Conservation (phyloP, 2,888 invertebrate genomes). For the Heliconius ethilla region DNA sequence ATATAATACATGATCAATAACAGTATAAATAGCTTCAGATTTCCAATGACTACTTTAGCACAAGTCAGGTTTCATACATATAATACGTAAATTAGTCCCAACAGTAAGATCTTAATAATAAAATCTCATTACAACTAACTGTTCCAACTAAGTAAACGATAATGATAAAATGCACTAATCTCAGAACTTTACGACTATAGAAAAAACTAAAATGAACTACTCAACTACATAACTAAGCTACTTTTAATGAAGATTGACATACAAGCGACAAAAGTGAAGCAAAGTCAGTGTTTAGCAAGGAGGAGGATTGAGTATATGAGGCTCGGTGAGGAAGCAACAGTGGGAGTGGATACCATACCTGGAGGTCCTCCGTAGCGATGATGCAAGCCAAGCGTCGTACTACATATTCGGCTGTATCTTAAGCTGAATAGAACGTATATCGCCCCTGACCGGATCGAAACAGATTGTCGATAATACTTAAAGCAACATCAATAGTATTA, state of each 20-base stretch:
- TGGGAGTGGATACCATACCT: conserved; percentile 61
- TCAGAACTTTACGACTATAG: not conserved
- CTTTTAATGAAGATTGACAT: conserved; percentile 26
- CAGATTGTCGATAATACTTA: not conserved
- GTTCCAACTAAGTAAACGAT: not conserved
- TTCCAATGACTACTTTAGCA: conserved; percentile 3
- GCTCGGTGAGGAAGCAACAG: conserved; percentile 54
- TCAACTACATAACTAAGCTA: not conserved
- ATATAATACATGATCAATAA: not conserved
- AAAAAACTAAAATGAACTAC: not conserved
- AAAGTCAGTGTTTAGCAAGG: conserved; percentile 38
- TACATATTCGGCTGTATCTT: conserved; percentile 51
- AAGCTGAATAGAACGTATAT: conserved; percentile 40
- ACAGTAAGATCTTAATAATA: not conserved
- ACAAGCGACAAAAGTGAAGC: conserved; percentile 34
- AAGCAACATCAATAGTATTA: not conserved
- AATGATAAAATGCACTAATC: conserved; percentile 2
- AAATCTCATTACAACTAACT: conserved; percentile 6
- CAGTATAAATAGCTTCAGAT: not conserved
- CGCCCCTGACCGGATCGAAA: conserved; percentile 40
- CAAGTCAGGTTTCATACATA: not conserved
- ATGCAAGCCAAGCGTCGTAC: conserved; percentile 70
- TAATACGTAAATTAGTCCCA: not conserved
- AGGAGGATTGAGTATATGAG: conserved; percentile 41
- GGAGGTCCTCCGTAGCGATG: conserved; percentile 56